Conservation (phyloP, 2,888 invertebrate genomes). For the Arctia plantaginis region DNA sequence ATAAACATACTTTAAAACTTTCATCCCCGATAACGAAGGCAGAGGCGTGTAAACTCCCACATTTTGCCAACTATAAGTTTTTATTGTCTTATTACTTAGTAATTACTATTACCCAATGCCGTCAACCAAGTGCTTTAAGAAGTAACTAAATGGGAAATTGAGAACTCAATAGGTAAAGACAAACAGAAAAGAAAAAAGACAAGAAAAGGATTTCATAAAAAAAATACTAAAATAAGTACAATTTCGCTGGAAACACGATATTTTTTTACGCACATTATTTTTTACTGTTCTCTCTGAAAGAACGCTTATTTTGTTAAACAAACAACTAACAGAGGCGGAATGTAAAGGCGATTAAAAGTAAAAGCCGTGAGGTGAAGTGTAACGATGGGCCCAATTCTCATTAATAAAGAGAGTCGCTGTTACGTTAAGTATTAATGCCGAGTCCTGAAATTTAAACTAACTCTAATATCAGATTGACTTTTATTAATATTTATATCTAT, state of each 20-base stretch:
- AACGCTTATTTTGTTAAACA: background rate
- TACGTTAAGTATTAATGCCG: background rate
- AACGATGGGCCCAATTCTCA: background rate
- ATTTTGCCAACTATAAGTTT: no score
- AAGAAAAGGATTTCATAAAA: background rate
- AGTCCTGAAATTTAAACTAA: background rate
- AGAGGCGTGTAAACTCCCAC: no score
- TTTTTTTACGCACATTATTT: background rate
- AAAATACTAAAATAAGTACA: background rate
- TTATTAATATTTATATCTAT: background rate
- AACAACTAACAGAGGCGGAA: background rate
- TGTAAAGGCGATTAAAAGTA: constrained; percentile 8
- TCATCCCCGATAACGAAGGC: no score
- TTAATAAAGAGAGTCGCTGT: background rate
- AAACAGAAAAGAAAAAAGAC: background rate
- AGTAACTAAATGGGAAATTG: no score
- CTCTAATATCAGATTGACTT: background rate
- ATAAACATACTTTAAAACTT: no score
- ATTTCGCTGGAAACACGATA: background rate
- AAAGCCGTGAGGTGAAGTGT: background rate
- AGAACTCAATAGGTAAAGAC: no score
- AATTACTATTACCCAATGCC: no score
- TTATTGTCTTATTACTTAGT: no score
- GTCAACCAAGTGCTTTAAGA: no score
- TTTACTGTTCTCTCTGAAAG: background rate